Conservation (phyloP, 2,113 vertebrate species). For the Salvelinus fontinalis region DNA sequence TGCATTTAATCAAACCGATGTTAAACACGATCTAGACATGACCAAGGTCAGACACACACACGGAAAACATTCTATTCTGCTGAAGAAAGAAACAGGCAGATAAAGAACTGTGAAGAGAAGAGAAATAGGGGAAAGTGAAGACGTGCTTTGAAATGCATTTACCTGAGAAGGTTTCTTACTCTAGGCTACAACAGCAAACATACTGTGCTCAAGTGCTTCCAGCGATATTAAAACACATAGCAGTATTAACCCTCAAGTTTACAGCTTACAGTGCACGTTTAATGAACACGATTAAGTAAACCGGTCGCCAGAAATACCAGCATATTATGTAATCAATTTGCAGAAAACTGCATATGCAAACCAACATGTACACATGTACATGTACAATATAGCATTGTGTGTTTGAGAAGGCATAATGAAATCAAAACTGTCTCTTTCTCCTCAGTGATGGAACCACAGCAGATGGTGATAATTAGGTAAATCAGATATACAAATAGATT, state of each 20-base stretch:
- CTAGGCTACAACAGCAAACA: not conserved
- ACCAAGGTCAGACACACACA: slow-evolving; percentile 8
- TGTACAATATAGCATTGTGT: slow-evolving; percentile 7
- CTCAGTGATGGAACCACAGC: slow-evolving; percentile 21
- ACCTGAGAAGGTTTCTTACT: not conserved
- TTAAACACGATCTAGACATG: not conserved
- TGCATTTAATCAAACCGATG: not conserved
- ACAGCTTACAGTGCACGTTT: too few species aligned
- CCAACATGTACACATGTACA: too few species aligned
- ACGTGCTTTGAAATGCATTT: not conserved
- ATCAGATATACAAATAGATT: slow-evolving; percentile 27
- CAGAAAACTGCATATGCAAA: too few species aligned
- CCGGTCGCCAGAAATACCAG: too few species aligned
- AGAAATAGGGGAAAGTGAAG: not conserved
- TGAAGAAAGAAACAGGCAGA: not conserved
- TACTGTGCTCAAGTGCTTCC: too few species aligned
- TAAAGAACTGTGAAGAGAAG: not conserved
- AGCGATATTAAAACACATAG: too few species aligned
- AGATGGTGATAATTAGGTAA: slow-evolving; percentile 52
- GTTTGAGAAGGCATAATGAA: slow-evolving; percentile 31
- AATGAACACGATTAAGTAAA: too few species aligned
- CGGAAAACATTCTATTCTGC: not conserved
- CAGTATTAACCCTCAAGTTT: too few species aligned
- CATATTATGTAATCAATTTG: too few species aligned
- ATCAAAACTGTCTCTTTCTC: not conserved